Conservation (phyloP, 2,113 vertebrate genomes). For the Limnothrissa miodon region DNA sequence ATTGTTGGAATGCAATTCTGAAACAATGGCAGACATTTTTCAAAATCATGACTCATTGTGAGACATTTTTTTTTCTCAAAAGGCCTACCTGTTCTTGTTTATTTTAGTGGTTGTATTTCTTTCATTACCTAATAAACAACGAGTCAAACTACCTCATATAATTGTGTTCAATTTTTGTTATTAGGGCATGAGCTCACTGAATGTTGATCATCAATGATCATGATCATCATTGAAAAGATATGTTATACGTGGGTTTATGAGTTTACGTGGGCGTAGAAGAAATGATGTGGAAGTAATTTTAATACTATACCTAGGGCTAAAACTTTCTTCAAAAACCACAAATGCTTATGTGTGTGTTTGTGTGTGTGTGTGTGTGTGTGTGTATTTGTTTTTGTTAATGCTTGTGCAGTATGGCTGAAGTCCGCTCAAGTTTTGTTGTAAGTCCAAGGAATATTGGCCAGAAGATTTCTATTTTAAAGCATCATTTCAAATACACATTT, state of each 20-base stretch:
- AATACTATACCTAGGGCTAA: no score
- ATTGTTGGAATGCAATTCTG: background rate
- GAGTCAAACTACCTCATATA: background rate
- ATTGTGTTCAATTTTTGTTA: background rate
- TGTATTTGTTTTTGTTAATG: no score
- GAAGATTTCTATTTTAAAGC: background rate
- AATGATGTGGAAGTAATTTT: background rate
- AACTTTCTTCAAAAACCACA: no score
- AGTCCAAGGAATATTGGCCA: background rate
- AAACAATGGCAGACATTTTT: background rate
- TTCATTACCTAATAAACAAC: background rate
- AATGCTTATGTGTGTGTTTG: background rate
- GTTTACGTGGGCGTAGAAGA: no score
- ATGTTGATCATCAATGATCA: no score
- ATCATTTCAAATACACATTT: background rate
- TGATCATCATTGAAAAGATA: no score
- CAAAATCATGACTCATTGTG: no score
- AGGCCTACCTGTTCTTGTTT: background rate
- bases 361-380: background rate
- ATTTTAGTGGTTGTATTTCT: background rate
- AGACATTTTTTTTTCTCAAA: background rate
- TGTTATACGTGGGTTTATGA: no score
- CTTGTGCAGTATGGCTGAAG: no score
- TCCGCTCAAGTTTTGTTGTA: no score
- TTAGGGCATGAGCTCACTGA: background rate